phyloP scores from a whole-genome alignment of 1,140 invertebrate genomes.

The Tetranychus urticae region DNA sequence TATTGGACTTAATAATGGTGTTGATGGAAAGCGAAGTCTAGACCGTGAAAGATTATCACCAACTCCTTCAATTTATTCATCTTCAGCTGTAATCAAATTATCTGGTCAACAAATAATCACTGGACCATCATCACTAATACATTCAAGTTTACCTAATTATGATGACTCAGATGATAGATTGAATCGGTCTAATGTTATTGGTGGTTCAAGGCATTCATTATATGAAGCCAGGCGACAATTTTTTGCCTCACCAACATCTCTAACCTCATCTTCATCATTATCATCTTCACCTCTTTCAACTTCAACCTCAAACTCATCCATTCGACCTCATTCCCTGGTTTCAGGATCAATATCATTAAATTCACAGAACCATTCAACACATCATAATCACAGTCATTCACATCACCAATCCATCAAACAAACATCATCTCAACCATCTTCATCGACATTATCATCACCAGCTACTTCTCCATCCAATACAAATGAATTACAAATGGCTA shows the following conservation, averaged over 20 bases:
- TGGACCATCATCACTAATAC: not conserved
- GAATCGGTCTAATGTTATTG: constrained; percentile 6
- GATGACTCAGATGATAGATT: not conserved
- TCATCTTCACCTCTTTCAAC: not conserved
- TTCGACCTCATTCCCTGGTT: not conserved
- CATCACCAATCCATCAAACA: not conserved
- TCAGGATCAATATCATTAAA: not conserved
- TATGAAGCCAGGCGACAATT: not conserved
- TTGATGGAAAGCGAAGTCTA: constrained; percentile 1
- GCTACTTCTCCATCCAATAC: too few relatives aligned
- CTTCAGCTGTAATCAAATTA: constrained; percentile 8
- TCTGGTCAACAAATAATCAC: constrained; percentile 6
- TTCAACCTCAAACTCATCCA: not conserved
- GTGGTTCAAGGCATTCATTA: not conserved
- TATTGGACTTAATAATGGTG: not conserved
- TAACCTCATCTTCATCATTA: not conserved
- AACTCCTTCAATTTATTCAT: constrained; percentile 8
- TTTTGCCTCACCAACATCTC: not conserved
- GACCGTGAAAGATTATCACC: constrained; percentile 3
- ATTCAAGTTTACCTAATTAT: not conserved
- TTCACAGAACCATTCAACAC: not conserved
- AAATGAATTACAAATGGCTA: too few relatives aligned
- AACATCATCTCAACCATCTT: too few relatives aligned
- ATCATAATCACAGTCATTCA: not conserved
- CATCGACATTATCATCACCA: too few relatives aligned